phyloP scores from a whole-genome alignment of 2,888 invertebrate species.

The Limenitis camilla region DNA sequence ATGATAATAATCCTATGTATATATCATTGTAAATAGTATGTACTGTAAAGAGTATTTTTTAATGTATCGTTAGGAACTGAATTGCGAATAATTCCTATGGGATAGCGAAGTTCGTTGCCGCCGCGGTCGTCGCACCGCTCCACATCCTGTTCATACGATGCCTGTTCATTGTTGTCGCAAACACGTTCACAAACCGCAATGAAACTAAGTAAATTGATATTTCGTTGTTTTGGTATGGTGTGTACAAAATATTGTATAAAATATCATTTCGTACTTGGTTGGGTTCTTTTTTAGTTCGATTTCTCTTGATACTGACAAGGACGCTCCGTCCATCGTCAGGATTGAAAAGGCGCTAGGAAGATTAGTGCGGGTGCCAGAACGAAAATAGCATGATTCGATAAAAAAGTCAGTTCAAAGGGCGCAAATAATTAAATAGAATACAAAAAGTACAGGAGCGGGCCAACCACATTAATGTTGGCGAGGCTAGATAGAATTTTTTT shows the following conservation, averaged over 20 bases:
- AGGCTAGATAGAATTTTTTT: too few relatives aligned
- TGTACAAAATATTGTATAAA: too few relatives aligned
- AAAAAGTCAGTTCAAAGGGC: too few relatives aligned
- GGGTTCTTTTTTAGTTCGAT: too few relatives aligned
- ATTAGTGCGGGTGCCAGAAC: too few relatives aligned
- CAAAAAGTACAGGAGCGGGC: too few relatives aligned
- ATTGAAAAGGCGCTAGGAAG: conserved; percentile 15
- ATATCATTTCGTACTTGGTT: too few relatives aligned
- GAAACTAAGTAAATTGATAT: conserved; percentile 18
- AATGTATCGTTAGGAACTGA: conserved; percentile 1
- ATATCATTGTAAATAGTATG: neutral
- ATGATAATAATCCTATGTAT: neutral
- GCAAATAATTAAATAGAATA: too few relatives aligned
- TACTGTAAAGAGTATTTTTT: neutral
- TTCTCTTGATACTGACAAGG: too few relatives aligned
- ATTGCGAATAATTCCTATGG: conserved; percentile 30
- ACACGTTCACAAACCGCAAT: conserved; percentile 25
- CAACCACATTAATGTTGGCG: too few relatives aligned
- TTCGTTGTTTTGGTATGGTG: conserved; percentile 1
- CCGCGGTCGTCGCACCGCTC: conserved; percentile 52
- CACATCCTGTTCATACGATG: conserved; percentile 55
- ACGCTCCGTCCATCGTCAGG: neutral
- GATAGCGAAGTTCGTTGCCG: conserved; percentile 49
- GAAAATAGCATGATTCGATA: too few relatives aligned
- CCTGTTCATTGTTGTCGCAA: conserved; percentile 45